A percentile compares a stretch with the other conserved stretches of the same genome.
Evolutionary conservation across 2,888 invertebrate species (phyloP).

Genomic region (Glomeris marginata): DNA sequence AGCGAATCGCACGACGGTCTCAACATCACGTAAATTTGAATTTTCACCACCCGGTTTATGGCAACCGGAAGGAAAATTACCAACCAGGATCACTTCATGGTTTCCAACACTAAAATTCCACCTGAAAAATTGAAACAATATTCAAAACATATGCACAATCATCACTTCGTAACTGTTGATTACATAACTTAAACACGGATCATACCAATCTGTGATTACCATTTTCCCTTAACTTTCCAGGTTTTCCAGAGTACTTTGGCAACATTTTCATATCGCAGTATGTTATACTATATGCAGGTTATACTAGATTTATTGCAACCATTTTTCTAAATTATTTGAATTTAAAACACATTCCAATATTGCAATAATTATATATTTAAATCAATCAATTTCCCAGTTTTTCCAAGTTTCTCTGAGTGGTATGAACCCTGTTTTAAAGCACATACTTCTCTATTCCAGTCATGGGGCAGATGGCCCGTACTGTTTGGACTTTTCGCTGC

Average conservation of each 20-base stretch:
- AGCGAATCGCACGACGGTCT: conserved; percentile 5
- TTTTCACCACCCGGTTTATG: no score
- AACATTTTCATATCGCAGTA: no score
- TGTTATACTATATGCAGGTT: not conserved
- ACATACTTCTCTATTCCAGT: conserved; percentile 63
- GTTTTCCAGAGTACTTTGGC: no score
- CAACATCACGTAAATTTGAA: conserved; percentile 28
- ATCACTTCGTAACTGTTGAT: no score
- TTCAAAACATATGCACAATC: no score
- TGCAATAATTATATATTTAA: not conserved
- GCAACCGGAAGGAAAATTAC: conserved; percentile 25
- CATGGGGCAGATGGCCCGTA: conserved; percentile 75
- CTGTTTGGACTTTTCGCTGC: conserved; percentile 66
- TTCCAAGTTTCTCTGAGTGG: not conserved
- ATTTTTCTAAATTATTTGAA: no score
- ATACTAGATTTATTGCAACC: no score
- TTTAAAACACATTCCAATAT: not conserved
- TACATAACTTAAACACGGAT: no score
- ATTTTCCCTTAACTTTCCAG: no score
- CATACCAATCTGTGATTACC: no score
- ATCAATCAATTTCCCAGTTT: no score
- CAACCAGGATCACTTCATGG: conserved; percentile 46
- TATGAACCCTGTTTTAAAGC: not conserved
- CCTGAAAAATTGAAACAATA: conserved; percentile 31
- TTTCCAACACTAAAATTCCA: conserved; percentile 95